phyloP scores from a whole-genome alignment of 2,113 vertebrate species.

The Scartelaos histophorus region DNA sequence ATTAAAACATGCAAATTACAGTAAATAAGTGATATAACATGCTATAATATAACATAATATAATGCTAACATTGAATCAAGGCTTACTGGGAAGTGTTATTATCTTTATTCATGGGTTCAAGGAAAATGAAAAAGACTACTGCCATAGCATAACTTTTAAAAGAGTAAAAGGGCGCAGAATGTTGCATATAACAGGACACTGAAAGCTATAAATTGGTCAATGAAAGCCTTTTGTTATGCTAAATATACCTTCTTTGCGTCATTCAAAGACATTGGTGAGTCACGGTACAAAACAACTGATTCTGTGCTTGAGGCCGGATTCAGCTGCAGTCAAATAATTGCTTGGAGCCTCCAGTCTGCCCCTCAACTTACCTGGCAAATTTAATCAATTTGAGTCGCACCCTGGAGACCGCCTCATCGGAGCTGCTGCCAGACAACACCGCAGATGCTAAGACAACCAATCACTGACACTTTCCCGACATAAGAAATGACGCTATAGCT shows the following conservation, averaged over 20 bases:
- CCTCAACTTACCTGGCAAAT: conserved; percentile 72
- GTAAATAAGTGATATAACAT: too few relatives aligned
- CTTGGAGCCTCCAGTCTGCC: conserved; percentile 59
- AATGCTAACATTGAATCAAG: too few relatives aligned
- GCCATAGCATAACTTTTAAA: not conserved
- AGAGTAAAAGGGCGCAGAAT: not conserved
- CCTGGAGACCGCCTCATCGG: conserved; percentile 58
- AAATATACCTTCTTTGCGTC: conserved; percentile 15
- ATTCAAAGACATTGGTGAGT: conserved; percentile 25
- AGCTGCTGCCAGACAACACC: conserved; percentile 26
- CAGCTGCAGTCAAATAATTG: conserved; percentile 71
- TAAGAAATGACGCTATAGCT: not conserved
- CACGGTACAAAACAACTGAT: conserved; percentile 32
- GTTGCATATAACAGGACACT: too few relatives aligned
- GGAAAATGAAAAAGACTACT: too few relatives aligned
- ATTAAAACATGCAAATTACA: too few relatives aligned
- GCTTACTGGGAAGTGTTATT: too few relatives aligned
- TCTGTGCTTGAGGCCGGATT: conserved; percentile 49
- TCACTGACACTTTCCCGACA: not conserved
- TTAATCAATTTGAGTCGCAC: conserved; percentile 71
- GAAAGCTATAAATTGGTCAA: not conserved
- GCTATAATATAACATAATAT: too few relatives aligned
- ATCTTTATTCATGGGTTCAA: too few relatives aligned
- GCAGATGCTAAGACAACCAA: conserved; percentile 10
- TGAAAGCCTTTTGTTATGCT: not conserved